Percentiles rank a stretch among this genome's conserved stretches.
These are phyloP conservation scores for Stichopus chloronotus DNA, from an alignment of 35 echinoderm and acorn worm genomes.

Conservation along the genomic window DNA sequence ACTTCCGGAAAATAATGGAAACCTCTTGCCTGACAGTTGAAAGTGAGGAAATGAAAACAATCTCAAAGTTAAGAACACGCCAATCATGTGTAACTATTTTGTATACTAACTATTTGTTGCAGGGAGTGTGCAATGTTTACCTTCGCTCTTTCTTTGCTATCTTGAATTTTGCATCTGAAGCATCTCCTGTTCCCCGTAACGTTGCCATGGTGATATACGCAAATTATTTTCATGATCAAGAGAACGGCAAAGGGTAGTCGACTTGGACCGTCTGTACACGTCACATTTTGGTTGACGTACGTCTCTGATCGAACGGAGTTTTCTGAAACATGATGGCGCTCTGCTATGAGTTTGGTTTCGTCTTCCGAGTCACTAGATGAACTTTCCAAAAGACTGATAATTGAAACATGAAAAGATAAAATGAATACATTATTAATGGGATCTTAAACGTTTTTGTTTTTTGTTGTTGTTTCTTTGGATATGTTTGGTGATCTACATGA, in stretches of 20 bases:
- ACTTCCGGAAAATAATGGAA: no score
- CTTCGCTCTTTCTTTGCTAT: neutral
- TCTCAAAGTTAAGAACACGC: no score
- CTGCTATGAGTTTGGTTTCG: neutral
- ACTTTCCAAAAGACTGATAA: neutral
- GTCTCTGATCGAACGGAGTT: neutral
- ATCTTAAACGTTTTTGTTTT: no score
- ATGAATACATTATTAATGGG: neutral
- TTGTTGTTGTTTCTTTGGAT: no score
- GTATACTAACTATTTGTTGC: no score
- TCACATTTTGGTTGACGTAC: neutral
- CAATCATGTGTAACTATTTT: no score
- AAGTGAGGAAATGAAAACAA: no score
- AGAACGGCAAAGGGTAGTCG: neutral
- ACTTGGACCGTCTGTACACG: neutral
- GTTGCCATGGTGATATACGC: neutral
- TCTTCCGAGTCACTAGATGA: neutral
- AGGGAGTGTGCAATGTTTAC: neutral
- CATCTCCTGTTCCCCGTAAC: conserved; percentile 12
- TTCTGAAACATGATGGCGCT: neutral
- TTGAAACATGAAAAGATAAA: neutral
- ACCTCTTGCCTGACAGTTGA: no score
- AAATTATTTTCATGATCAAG: neutral
- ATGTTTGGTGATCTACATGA: no score
- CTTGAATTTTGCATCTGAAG: conserved; percentile 1